These are phyloP conservation scores for Cladopsammia gracilis DNA, from an alignment of 64 coral and sea anemone genomes.

Conservation along the genomic window DNA sequence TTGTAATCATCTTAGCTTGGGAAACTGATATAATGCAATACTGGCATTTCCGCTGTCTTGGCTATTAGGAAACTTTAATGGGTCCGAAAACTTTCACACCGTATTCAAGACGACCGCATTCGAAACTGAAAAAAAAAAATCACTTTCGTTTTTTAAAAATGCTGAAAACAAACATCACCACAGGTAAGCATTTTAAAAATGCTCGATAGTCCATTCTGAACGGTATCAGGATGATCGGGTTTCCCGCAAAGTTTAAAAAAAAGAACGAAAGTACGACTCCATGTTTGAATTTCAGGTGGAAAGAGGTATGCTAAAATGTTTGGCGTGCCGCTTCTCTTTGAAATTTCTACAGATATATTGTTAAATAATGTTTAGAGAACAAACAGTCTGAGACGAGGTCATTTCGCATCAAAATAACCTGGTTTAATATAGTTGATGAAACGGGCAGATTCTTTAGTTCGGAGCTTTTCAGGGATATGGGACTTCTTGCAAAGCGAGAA, in stretches of 20 bases:
- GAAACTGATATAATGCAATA: not conserved
- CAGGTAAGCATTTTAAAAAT: too few relatives aligned
- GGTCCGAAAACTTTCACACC: too few relatives aligned
- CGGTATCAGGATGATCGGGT: too few relatives aligned
- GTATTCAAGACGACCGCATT: too few relatives aligned
- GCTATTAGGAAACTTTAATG: too few relatives aligned
- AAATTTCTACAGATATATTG: not conserved
- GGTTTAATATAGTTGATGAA: not conserved
- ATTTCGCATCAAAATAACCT: not conserved
- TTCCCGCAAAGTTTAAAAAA: too few relatives aligned
- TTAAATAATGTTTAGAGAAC: not conserved
- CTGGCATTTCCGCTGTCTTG: not conserved
- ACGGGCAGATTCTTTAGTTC: not conserved
- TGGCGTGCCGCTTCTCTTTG: not conserved
- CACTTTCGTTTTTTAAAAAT: too few relatives aligned
- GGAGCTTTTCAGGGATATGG: not conserved
- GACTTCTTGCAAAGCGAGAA: not conserved
- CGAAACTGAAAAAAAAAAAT: too few relatives aligned
- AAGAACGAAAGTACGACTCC: not conserved
- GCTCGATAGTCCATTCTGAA: too few relatives aligned
- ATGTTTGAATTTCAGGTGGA: not conserved
- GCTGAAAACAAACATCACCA: too few relatives aligned
- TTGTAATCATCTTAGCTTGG: not conserved
- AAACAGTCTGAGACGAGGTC: not conserved
- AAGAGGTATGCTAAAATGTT: not conserved